Conservation (phyloP, 2,113 vertebrate genomes). For the Heloderma charlesbogerti region DNA sequence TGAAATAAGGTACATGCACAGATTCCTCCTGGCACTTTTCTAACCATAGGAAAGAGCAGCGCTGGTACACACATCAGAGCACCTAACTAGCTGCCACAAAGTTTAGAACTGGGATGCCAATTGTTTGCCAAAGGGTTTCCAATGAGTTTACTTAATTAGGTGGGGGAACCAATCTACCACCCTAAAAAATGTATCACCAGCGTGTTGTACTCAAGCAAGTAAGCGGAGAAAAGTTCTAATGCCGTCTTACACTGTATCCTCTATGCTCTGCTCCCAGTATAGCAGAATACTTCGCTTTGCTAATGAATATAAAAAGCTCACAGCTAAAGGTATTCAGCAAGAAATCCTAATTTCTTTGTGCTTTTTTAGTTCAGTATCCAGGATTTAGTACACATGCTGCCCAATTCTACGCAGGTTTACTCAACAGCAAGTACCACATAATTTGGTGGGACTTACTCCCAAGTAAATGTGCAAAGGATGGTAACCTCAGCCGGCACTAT, state of each 20-base stretch:
- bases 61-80: neutral
- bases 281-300: neutral
- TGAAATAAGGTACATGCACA: neutral
- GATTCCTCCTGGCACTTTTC: neutral
- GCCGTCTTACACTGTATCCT: fast-evolving
- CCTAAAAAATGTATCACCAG: fast-evolving
- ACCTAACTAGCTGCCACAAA: fast-evolving
- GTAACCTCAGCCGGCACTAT: constrained; percentile 16
- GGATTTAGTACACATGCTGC: neutral
- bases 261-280: fast-evolving
- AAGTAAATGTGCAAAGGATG: neutral
- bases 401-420: neutral
- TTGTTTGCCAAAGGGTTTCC: fast-evolving
- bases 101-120: neutral
- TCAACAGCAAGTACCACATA: neutral
- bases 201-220: neutral
- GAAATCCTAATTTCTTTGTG: neutral
- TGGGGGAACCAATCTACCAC: neutral
- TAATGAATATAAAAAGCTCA: constrained; percentile 19
- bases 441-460: neutral
- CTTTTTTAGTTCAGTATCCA: constrained; percentile 1
- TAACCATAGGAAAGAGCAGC: neutral
- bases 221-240: neutral
- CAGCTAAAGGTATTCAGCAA: constrained; percentile 20
- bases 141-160: neutral